A percentile compares a stretch with the other conserved stretches of the same genome.
Conservation (phyloP, 2,113 vertebrate genomes). For the Eubucco bourcierii region DNA sequence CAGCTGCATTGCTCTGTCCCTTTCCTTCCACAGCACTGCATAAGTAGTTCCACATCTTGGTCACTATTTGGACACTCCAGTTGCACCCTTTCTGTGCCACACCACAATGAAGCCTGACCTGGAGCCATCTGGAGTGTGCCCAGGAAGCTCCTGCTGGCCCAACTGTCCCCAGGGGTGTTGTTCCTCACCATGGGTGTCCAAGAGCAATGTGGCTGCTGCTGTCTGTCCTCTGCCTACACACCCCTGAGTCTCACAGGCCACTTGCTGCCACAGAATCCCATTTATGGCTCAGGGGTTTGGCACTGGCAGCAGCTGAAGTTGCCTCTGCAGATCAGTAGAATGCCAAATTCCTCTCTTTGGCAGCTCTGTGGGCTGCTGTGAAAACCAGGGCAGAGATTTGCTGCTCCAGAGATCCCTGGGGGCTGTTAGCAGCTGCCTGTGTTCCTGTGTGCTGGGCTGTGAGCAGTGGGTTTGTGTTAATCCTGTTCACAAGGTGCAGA, state of each 20-base stretch:
- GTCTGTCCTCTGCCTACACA: not conserved
- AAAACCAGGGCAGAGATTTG: not conserved
- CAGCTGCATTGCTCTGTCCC: constrained; percentile 50
- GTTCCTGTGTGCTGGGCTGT: not conserved
- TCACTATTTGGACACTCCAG: constrained; percentile 75
- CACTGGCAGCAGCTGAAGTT: not conserved
- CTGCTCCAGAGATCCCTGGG: not conserved
- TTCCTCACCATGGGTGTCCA: not conserved
- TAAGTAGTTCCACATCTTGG: constrained; percentile 74
- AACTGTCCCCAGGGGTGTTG: not conserved
- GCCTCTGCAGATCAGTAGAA: not conserved
- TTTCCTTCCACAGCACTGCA: constrained; percentile 69
- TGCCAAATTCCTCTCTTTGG: not conserved
- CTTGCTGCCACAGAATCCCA: not conserved
- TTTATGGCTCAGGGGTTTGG: not conserved
- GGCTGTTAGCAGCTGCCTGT: not conserved
- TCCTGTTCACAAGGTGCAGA: not conserved
- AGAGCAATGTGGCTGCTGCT: not conserved
- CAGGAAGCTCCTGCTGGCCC: not conserved
- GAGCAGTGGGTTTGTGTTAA: not conserved
- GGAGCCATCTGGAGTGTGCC: constrained; percentile 50
- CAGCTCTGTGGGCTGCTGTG: not conserved
- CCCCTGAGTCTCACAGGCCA: not conserved
- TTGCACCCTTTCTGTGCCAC: constrained; percentile 74
- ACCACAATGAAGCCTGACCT: constrained; percentile 77